These are phyloP conservation scores for Halcyon badia DNA, from an alignment of 2,797 vertebrate species.

Conservation along the genomic window DNA sequence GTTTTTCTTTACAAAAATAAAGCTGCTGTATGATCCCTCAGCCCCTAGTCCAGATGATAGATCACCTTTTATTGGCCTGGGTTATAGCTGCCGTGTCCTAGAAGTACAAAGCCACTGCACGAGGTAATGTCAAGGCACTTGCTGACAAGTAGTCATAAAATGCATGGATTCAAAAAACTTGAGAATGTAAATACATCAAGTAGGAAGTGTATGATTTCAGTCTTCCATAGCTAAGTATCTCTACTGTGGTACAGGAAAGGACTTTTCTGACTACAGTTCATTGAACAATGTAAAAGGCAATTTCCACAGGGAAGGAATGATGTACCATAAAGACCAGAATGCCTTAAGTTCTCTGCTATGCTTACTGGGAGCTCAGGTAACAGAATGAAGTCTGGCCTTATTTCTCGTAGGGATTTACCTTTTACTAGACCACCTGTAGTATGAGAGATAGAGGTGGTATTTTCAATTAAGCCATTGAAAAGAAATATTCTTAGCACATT, in stretches of 20 bases:
- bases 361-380: constrained; percentile 78
- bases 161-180: not conserved
- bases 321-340: not conserved
- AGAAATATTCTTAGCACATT: not conserved
- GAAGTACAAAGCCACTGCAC: not conserved
- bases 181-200: not conserved
- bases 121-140: not conserved
- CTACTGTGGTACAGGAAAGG: not conserved
- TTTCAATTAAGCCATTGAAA: constrained; percentile 23
- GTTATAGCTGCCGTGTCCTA: not conserved
- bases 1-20: not conserved
- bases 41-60: not conserved
- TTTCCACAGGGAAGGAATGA: not conserved
- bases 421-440: not conserved
- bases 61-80: not conserved
- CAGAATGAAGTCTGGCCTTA: constrained; percentile 80
- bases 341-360: not conserved
- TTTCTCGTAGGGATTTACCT: constrained; percentile 69
- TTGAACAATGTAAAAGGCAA: not conserved
- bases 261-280: not conserved
- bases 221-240: not conserved
- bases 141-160: not conserved
- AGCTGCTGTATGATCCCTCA: not conserved
- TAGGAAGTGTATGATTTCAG: not conserved
- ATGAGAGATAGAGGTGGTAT: not conserved